Conservation (phyloP, 2,113 vertebrate genomes). For the Bujurquina vittata region DNA sequence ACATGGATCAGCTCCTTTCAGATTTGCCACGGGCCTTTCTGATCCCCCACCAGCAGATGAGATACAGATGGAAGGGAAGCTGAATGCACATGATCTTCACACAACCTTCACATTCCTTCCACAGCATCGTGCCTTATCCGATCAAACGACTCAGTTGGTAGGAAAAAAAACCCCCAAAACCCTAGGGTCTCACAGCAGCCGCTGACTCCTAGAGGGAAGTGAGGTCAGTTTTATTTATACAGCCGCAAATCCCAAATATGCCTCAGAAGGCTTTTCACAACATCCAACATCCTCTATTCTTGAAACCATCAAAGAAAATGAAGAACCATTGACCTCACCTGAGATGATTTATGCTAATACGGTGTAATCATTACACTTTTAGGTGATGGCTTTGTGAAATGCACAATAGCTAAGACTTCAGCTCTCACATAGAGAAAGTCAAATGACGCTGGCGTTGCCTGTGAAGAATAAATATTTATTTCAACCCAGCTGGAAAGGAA, state of each 20-base stretch:
- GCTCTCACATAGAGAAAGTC: constrained; percentile 1
- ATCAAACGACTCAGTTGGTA: constrained; percentile 10
- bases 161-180: neutral
- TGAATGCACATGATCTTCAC: constrained; percentile 13
- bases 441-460: constrained; percentile 20
- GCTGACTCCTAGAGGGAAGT: neutral
- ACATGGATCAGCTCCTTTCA: constrained; percentile 26
- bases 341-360: constrained; percentile 62
- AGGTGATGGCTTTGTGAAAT: constrained; percentile 44
- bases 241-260: neutral
- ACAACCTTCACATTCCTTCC: constrained; percentile 42
- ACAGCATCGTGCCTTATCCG: constrained; percentile 3
- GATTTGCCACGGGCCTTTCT: constrained; percentile 25
- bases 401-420: constrained; percentile 21
- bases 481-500: constrained; percentile 7
- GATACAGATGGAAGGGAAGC: constrained; percentile 22
- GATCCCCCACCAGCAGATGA: constrained; percentile 1
- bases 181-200: neutral
- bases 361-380: constrained; percentile 46
- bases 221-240: constrained; percentile 9
- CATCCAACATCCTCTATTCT: neutral
- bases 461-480: constrained; percentile 55
- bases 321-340: constrained; percentile 46
- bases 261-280: neutral
- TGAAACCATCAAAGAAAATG: constrained; percentile 22